Base-by-base conservation (phyloP, 53 echinoderm and acorn worm genomes). In the Echinometra lucunter region DNA sequence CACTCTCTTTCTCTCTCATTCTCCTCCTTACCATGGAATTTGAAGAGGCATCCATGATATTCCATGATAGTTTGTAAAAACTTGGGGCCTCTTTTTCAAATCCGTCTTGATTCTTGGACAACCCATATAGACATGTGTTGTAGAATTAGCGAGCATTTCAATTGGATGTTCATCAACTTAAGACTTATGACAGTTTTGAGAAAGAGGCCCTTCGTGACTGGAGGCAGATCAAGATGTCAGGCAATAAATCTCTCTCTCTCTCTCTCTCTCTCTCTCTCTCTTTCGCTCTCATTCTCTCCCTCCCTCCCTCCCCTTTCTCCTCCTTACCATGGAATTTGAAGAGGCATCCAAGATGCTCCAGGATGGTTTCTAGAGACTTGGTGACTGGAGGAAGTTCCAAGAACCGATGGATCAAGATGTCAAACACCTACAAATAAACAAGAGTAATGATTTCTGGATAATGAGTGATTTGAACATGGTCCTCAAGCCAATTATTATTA, bases 291-390 rank as follows among this genome's bases (percentile, higher is more conserved):
- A 0, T 18, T 44, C 81, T 81, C 44, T 44, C 81, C 44, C 44
- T 81, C 81, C 23, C 44, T 75, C 75, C 8, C 13, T 82, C 12
- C 45, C 82, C 21, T 2, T 25, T n/a, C 53, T 49, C 19, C n/a
- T 3, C 11, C 97, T 96, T 90, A 98, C 99, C 99, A 95, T 98
- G 99, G 95, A 98, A 98, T 69, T 98, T 98, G 96, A 98, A 98
- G 66, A 98, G 99, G 70, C 96, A 96, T 32, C 99, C 99, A 37
- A 98, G 95, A 95, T 98, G 99, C 44, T 98, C 99, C 25, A 98
- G 94, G 21, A 98, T 95, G n/a, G 97, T 97, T 92, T 98, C 99
- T 57, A 98, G 81, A 40, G 99, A 98, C 60, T 98, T 98, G 21
- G 97, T 96, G 58, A 98, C 96, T 1, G 97, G 97, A 95, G 99